A percentile compares a stretch with the other conserved stretches of the same genome.
Evolutionary conservation across 2,888 invertebrate species (phyloP).

Genomic region (Pedicia rivosa): DNA sequence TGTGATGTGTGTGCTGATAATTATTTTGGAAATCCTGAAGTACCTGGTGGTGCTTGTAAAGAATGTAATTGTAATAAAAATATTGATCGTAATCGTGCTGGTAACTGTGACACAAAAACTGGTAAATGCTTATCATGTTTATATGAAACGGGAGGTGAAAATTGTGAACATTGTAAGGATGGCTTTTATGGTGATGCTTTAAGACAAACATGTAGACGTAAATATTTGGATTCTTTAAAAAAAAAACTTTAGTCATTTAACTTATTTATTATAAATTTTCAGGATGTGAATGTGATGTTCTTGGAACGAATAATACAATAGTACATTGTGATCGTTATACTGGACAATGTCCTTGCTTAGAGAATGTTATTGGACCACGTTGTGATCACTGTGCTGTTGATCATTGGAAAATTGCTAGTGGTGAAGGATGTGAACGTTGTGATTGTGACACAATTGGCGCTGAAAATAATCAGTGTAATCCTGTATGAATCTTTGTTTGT

Average conservation of each 20-base stretch:
- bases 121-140: slow-evolving; percentile 89
- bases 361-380: slow-evolving; percentile 75
- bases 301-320: slow-evolving; percentile 63
- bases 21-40: slow-evolving; percentile 83
- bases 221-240: slow-evolving; percentile 11
- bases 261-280: slow-evolving; percentile 12
- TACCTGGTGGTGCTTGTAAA: slow-evolving; percentile 66
- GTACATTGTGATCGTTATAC: slow-evolving; percentile 65
- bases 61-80: slow-evolving; percentile 89
- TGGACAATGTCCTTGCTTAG: slow-evolving; percentile 91
- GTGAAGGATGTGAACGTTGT: slow-evolving; percentile 85
- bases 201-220: slow-evolving; percentile 54
- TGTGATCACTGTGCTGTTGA: slow-evolving; percentile 83
- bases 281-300: slow-evolving; percentile 76
- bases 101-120: slow-evolving; percentile 81
- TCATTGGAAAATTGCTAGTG: slow-evolving; percentile 93
- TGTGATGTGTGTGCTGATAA: slow-evolving; percentile 94
- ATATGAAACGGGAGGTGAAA: slow-evolving; percentile 79
- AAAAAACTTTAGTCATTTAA: background rate
- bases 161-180: slow-evolving; percentile 77
- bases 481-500: slow-evolving; percentile 29
- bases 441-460: slow-evolving; percentile 86
- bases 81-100: slow-evolving; percentile 66
- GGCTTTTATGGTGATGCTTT: slow-evolving; percentile 85
- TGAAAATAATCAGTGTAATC: slow-evolving; percentile 61